phyloP scores from a whole-genome alignment of 2,888 invertebrate species.

The Cremastinae sp. region DNA sequence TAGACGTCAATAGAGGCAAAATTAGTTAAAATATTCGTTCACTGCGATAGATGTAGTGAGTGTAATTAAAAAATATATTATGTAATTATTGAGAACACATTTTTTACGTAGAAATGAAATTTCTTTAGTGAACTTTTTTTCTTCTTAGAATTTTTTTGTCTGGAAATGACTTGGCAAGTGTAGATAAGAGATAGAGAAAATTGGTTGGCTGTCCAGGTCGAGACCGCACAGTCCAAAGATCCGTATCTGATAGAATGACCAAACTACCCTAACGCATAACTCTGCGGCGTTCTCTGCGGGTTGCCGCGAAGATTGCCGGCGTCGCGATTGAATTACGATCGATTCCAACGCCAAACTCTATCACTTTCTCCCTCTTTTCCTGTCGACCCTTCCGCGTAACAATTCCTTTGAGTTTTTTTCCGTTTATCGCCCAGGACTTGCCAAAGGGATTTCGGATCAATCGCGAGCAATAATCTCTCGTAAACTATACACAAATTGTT shows the following conservation, averaged over 20 bases:
- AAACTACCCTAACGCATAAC: constrained; percentile 65
- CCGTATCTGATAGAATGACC: constrained; percentile 65
- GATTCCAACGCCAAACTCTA: constrained; percentile 50
- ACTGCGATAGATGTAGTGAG: too few species aligned
- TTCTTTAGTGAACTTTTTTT: too few species aligned
- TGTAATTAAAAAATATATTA: too few species aligned
- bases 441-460: constrained; percentile 8
- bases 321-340: constrained; percentile 68
- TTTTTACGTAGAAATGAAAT: too few species aligned
- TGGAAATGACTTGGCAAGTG: too few species aligned
- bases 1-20: too few species aligned
- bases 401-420: constrained; percentile 39
- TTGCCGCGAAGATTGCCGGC: constrained; percentile 67
- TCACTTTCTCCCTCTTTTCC: constrained; percentile 30
- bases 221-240: constrained; percentile 64
- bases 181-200: too few species aligned
- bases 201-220: constrained; percentile 46
- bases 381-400: constrained; percentile 24
- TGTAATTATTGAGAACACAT: too few species aligned
- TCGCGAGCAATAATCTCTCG: constrained; percentile 39
- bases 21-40: too few species aligned
- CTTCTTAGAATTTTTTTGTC: too few species aligned
- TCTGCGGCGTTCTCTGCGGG: constrained; percentile 64
- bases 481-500: constrained; percentile 46
- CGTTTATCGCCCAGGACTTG: constrained; percentile 19